phyloP scores from a whole-genome alignment of 1,140 invertebrate species.

The Adoxophyes honmai region DNA sequence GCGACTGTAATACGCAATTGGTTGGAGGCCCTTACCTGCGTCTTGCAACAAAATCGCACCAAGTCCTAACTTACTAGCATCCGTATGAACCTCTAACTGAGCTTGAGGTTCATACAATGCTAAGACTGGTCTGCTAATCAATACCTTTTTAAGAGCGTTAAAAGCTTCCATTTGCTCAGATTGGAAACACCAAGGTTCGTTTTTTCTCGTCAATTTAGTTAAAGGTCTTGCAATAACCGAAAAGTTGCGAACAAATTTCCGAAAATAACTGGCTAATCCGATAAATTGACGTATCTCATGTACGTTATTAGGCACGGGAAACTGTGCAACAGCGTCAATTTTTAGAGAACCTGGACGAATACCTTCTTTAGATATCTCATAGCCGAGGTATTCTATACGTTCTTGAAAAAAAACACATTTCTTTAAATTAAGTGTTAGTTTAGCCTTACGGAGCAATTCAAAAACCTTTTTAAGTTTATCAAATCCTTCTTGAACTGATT shows the following conservation, averaged over 20 bases:
- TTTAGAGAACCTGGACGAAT: conserved; percentile 26
- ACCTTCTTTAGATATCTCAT: conserved; percentile 14
- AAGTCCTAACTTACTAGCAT: conserved; percentile 35
- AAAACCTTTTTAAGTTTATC: conserved; percentile 38
- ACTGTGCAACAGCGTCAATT: conserved; percentile 26
- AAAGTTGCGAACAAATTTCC: conserved; percentile 33
- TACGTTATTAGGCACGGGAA: conserved; percentile 26
- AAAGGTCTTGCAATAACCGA: conserved; percentile 32
- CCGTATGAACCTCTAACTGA: conserved; percentile 34
- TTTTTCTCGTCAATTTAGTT: conserved; percentile 32
- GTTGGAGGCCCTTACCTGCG: conserved; percentile 30
- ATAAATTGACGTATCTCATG: conserved; percentile 39
- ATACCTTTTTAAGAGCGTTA: neutral
- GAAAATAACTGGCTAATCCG: conserved; percentile 35
- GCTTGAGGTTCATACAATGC: conserved; percentile 32
- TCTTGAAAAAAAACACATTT: conserved; percentile 22
- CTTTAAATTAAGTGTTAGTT: conserved; percentile 22
- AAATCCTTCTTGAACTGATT: conserved; percentile 27
- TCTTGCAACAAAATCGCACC: conserved; percentile 45
- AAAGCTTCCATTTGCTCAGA: neutral
- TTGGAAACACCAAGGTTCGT: neutral
- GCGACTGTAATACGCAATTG: conserved; percentile 44
- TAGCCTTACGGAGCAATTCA: conserved; percentile 18
- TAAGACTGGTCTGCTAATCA: conserved; percentile 28
- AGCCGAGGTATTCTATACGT: conserved; percentile 22